Conservation (phyloP, 2,113 vertebrate genomes). For the Martes martes region DNA sequence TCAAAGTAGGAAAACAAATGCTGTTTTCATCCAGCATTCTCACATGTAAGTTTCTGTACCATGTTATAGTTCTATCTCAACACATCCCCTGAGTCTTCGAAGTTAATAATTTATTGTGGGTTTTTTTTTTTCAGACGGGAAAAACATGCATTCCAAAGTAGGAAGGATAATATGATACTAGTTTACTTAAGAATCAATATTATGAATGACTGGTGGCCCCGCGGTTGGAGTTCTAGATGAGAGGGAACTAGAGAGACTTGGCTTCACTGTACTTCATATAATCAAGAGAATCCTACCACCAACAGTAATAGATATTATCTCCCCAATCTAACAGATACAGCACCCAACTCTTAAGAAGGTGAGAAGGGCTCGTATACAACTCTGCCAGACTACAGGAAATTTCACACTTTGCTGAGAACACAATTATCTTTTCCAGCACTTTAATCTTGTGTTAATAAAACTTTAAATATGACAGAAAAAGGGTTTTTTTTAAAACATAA, state of each 20-base stretch:
- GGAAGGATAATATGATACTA: not conserved
- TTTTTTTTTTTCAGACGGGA: not conserved
- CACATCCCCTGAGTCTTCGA: not conserved
- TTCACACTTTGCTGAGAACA: conserved; percentile 22
- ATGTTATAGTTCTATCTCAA: conserved; percentile 17
- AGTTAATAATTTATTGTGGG: conserved; percentile 43
- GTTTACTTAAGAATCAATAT: not conserved
- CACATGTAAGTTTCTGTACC: not conserved
- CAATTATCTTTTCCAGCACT: conserved; percentile 52
- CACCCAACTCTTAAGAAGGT: not conserved
- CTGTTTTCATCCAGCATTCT: not conserved
- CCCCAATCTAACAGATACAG: not conserved
- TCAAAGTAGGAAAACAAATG: not conserved
- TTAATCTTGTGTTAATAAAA: conserved; percentile 52
- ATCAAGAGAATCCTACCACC: not conserved
- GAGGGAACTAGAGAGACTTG: not conserved
- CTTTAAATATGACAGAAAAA: conserved; percentile 30
- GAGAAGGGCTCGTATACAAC: not conserved
- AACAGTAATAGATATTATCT: not conserved
- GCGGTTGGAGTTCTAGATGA: not conserved
- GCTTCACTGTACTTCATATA: not conserved
- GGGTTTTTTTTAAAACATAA: not conserved
- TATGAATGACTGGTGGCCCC: not conserved
- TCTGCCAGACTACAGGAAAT: not conserved
- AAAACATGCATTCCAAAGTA: conserved; percentile 15